Conservation (phyloP, 2,888 invertebrate genomes). For the Parapristionchus giblindavisi region DNA sequence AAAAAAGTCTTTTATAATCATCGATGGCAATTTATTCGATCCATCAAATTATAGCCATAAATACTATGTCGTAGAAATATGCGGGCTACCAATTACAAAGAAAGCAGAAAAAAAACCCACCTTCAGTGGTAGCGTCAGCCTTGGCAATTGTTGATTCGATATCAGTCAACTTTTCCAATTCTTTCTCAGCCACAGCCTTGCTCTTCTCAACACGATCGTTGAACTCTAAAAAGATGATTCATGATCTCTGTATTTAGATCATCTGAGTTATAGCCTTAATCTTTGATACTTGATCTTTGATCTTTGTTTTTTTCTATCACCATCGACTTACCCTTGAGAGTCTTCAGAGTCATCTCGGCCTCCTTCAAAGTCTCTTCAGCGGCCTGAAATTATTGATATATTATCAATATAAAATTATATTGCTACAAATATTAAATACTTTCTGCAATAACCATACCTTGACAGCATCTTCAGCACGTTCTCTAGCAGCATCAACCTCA, state of each 20-base stretch:
- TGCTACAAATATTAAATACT: neutral
- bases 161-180: slow-evolving; percentile 80
- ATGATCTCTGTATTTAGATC: too few species aligned
- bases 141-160: slow-evolving; percentile 80
- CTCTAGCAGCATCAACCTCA: slow-evolving; percentile 78
- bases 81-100: neutral
- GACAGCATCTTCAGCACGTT: slow-evolving; percentile 84
- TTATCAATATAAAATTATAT: too few species aligned
- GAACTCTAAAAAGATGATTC: slow-evolving; percentile 80
- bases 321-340: slow-evolving; percentile 73
- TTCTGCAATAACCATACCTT: slow-evolving; percentile 72
- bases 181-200: slow-evolving; percentile 82
- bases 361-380: slow-evolving; percentile 84
- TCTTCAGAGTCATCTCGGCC: slow-evolving; percentile 82
- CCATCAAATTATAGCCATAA: too few species aligned
- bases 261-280: too few species aligned
- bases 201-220: slow-evolving; percentile 88
- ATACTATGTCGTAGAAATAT: neutral
- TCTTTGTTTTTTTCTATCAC: too few species aligned
- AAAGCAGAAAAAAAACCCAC: neutral
- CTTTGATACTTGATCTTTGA: too few species aligned
- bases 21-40: neutral
- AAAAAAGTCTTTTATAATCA: neutral
- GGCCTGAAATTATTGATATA: neutral
- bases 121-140: slow-evolving; percentile 78